Evolutionary conservation across 2,113 vertebrate genomes (phyloP).

Genomic region (Ornithorhynchus anatinus): DNA sequence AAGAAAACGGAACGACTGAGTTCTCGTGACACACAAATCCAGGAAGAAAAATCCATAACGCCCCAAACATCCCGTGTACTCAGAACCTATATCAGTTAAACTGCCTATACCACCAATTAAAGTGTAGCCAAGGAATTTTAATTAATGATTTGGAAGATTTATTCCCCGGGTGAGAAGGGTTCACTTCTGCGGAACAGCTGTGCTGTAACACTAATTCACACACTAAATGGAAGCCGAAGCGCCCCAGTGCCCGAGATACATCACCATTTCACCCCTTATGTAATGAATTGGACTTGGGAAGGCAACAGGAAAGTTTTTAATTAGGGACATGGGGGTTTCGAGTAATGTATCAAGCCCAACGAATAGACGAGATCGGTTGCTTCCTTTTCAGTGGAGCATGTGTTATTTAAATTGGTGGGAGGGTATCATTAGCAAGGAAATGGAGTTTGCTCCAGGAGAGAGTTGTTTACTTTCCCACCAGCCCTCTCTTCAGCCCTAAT

Average conservation of each 20-base stretch:
- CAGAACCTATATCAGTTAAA: background rate
- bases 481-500: too few species aligned
- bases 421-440: too few species aligned
- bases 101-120: background rate
- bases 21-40: background rate
- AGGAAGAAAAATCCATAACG: background rate
- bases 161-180: background rate
- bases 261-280: background rate
- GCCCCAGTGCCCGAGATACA: background rate
- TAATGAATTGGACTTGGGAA: background rate
- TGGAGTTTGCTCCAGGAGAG: too few species aligned
- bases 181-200: background rate
- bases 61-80: rapidly evolving
- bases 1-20: too few species aligned
- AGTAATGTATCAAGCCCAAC: too few species aligned
- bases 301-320: slow-evolving; percentile 20
- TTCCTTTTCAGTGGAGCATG: background rate
- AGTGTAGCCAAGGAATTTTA: background rate
- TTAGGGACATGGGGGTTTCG: background rate
- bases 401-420: too few species aligned
- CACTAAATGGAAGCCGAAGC: background rate
- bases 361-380: too few species aligned
- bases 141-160: background rate
- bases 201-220: background rate
- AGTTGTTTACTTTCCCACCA: too few species aligned